Base-by-base conservation (phyloP, 2,113 vertebrate genomes). In the Vidua macroura region DNA sequence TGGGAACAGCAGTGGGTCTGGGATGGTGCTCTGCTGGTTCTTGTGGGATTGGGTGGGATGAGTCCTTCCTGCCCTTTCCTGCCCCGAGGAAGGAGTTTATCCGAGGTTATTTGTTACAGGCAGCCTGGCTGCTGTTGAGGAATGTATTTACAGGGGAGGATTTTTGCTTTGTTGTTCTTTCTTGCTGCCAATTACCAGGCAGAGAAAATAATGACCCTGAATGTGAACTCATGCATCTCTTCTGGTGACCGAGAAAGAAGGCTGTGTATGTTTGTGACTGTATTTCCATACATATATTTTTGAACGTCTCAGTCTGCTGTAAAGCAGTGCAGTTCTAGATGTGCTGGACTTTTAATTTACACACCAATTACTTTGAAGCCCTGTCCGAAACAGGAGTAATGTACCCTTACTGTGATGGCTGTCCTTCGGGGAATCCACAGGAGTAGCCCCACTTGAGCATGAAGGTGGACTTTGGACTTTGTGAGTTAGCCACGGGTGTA, bases 381-480 rank as follows among this genome's bases (percentile, higher is more conserved):
- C 23, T 86, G 39, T 16, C 35, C 21, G 11, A 17, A 49, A 48
- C 58, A n/a, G n/a, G 58, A 53, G 15, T 16, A 2, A 13, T 4
- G 48, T 48, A 3, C 17, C 8, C 30, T 72, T 30, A 5, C 7
- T 21, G 44, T 0, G 2, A 6, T 20, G 59, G 33, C 11, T 88
- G 33, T 48, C 31, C 0, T 9, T 52, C 86, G 59, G 59, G 76
- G 24, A 82, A 69, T 33, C 27, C 25, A 8, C 27, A 13, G 18
- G 23, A 75, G 3, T 0, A 75, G 49, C 15, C 31, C 13, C 33
- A 53, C 49, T 73, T 85, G 2, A 59, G 31, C 1, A 0, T 58
- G 33, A 23, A 48, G 37, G 37, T 56, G 78, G 62, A 96, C 91
- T 91, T 91, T 87, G 95, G 53, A 68, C 74, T 41, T 76, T 37